These are phyloP conservation scores for Dicranocentrus wangi DNA, from an alignment of 2,888 invertebrate species.

Conservation along the genomic window DNA sequence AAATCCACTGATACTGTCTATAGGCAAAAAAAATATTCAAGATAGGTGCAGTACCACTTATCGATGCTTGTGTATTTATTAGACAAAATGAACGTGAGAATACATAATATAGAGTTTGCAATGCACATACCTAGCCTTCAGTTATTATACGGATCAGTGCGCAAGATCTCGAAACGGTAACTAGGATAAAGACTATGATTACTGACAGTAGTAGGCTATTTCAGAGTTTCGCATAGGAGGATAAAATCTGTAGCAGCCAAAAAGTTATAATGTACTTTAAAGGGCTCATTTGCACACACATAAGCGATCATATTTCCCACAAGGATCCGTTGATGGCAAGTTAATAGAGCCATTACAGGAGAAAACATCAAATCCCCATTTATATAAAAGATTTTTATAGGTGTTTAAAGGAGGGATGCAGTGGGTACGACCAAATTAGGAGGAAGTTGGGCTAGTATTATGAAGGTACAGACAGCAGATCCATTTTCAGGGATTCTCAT, in stretches of 20 bases:
- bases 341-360: slow-evolving; percentile 41
- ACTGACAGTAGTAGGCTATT: slow-evolving; percentile 24
- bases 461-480: too few relatives aligned
- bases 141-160: slow-evolving; percentile 47
- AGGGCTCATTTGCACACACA: not conserved
- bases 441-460: too few relatives aligned
- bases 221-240: slow-evolving; percentile 5
- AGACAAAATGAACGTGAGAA: too few relatives aligned
- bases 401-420: slow-evolving; percentile 5
- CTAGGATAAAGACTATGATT: slow-evolving; percentile 36
- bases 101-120: too few relatives aligned
- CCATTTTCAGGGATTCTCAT: too few relatives aligned
- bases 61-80: not conserved
- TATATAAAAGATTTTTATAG: slow-evolving; percentile 35
- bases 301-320: not conserved
- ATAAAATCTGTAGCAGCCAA: too few relatives aligned
- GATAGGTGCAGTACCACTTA: not conserved
- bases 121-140: not conserved
- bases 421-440: too few relatives aligned
- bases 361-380: slow-evolving; percentile 36
- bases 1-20: too few relatives aligned
- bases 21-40: not conserved
- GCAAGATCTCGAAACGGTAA: slow-evolving; percentile 33
- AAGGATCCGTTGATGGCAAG: not conserved
- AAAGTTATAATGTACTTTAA: not conserved